Evolutionary conservation across 2,113 vertebrate genomes (phyloP), one percentile per base, ranked within the genome.

Genomic region (Malaclemys terrapin): DNA sequence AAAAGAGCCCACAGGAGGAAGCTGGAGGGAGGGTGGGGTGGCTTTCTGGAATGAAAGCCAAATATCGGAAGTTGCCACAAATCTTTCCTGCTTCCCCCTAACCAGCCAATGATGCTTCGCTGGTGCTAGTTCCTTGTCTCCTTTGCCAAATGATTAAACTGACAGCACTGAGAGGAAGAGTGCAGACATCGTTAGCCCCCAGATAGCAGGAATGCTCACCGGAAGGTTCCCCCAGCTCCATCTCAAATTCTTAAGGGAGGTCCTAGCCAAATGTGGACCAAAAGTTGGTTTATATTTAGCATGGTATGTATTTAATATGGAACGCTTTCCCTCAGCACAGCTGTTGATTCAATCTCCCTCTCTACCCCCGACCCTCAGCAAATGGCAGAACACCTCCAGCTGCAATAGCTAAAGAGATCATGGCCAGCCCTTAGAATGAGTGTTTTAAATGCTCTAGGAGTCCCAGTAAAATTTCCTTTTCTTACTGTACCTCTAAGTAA

Each of bases 291-390:
- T 91, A 82, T 79, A 91, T 92, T 89, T 88, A 78, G 91, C 2
- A 1, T 22, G 16, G 7, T 38, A 52, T 95, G 82, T 50, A 17
- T 81, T 88, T 31, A 8, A 76, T 49, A 49, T 12, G 59, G 91
- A 94, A 90, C 92, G 42, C 81, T 91, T 54, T 8, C 50, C 75
- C 17, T 5, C n/a, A 5, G 87, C 27, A 5, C 62, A 90, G 87
- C 54, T 89, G 88, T 79, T n/a, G 62, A 87, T 38, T 89, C 92
- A 31, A 5, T 12, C 85, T 91, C 76, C 85, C 59, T 79, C 38
- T 83, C 93, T 54, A 3, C 25, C 85, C 42, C 85, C 75, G 4
- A 29, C 10, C 27, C 6, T n/a, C 47, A 75, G 87, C 25, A 85
- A 97, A 91, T 27, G 65, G 75, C 89, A 93, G 57, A 31, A 45